Evolutionary conservation across 2,888 invertebrate species (phyloP).

Genomic region (Ormia ochracea): DNA sequence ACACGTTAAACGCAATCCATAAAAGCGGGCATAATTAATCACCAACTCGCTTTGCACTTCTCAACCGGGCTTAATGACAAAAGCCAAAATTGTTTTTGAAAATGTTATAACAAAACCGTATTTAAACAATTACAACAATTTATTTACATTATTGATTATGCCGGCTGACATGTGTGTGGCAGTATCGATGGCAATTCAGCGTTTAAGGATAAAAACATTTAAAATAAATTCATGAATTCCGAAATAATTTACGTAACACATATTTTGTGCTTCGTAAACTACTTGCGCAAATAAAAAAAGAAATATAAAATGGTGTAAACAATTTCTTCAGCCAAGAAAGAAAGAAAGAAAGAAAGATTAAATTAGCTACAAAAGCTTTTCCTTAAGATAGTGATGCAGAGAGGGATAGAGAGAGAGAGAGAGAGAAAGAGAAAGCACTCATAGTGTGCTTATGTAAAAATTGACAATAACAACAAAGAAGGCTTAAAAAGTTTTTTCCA

Average conservation of each 20-base stretch:
- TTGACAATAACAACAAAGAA: too few relatives aligned
- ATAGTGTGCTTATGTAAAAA: too few relatives aligned
- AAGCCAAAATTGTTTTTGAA: conserved; percentile 3
- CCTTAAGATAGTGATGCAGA: too few relatives aligned
- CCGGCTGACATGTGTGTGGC: conserved; percentile 34
- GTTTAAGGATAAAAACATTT: conserved; percentile 33
- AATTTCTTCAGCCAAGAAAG: too few relatives aligned
- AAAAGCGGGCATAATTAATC: conserved; percentile 28
- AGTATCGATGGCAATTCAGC: conserved; percentile 17
- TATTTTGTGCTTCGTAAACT: too few relatives aligned
- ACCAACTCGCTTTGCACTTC: conserved; percentile 20
- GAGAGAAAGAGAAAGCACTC: too few relatives aligned
- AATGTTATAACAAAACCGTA: conserved; percentile 16
- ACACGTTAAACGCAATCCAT: conserved; percentile 3
- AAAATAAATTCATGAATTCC: conserved; percentile 32
- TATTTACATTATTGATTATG: conserved; percentile 56
- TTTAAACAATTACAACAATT: conserved; percentile 39
- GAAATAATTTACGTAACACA: conserved; percentile 42
- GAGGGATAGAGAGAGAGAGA: too few relatives aligned
- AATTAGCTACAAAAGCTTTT: too few relatives aligned
- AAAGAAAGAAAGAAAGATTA: too few relatives aligned
- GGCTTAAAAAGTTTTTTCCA: too few relatives aligned
- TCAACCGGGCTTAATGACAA: conserved; percentile 32
- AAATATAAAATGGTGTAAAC: too few relatives aligned
- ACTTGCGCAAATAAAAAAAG: too few relatives aligned